phyloP scores from a whole-genome alignment of 2,113 vertebrate genomes.

The Manacus vitellinus region DNA sequence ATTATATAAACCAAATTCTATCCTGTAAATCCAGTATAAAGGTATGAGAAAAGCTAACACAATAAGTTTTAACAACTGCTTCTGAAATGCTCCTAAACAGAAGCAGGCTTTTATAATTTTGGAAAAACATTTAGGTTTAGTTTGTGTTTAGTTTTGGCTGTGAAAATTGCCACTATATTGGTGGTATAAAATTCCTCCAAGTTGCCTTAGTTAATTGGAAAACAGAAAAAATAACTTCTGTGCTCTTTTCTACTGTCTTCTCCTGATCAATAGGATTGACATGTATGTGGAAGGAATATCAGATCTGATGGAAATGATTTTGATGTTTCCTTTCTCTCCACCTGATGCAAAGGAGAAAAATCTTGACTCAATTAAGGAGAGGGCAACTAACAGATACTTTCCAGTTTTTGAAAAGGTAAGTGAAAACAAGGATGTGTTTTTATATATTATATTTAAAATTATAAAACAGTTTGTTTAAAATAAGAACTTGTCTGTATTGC shows the following conservation, averaged over 20 bases:
- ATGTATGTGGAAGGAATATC: conserved; percentile 84
- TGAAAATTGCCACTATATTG: neutral
- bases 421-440: neutral
- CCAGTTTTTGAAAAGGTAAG: conserved; percentile 89
- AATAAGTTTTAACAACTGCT: neutral
- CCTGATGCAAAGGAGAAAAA: conserved; percentile 70
- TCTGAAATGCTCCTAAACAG: neutral
- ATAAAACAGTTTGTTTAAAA: neutral
- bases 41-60: neutral
- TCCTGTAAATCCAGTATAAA: neutral
- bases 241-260: neutral
- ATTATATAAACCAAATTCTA: neutral
- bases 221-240: neutral
- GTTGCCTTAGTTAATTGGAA: neutral
- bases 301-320: conserved; percentile 83
- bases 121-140: neutral
- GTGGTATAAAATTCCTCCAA: neutral
- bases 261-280: conserved; percentile 77
- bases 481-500: neutral
- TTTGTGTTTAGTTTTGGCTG: neutral
- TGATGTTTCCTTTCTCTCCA: conserved; percentile 71
- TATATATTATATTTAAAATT: neutral
- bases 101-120: neutral
- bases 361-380: conserved; percentile 71
- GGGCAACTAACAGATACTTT: conserved; percentile 79